phyloP scores from a whole-genome alignment of 2,888 invertebrate genomes.

The Metallyticus violacea region DNA sequence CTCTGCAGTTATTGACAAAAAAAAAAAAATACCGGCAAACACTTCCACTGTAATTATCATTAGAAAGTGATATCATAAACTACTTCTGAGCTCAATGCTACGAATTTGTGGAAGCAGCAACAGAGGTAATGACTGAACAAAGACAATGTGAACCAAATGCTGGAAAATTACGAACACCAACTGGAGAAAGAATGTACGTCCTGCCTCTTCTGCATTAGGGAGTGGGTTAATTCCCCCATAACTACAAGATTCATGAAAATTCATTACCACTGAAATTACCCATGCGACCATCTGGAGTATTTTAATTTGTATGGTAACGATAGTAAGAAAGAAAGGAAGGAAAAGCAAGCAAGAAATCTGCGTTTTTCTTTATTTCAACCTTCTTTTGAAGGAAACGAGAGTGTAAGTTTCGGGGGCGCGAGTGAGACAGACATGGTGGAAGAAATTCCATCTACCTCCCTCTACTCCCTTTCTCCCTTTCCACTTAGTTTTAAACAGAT shows the following conservation, averaged over 20 bases:
- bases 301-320: slow-evolving; percentile 32
- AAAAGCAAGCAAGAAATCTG: neutral
- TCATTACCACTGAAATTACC: slow-evolving; percentile 30
- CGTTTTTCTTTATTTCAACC: neutral
- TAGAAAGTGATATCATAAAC: neutral
- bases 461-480: neutral
- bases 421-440: neutral
- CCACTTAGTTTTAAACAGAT: slow-evolving; percentile 6
- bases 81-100: neutral
- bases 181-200: neutral
- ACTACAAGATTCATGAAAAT: slow-evolving; percentile 30
- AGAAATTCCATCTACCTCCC: neutral
- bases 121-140: neutral
- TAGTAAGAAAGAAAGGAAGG: neutral
- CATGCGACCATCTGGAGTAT: slow-evolving; percentile 30
- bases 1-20: neutral
- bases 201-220: neutral
- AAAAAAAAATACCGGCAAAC: no score
- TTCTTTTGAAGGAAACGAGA: slow-evolving; percentile 7
- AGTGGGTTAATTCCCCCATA: neutral
- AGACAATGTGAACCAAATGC: neutral
- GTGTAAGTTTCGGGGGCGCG: neutral
- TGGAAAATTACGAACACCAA: neutral
- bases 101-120: neutral
- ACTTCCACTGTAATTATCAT: neutral